Conservation (phyloP, 2,797 vertebrate species). For the Novumbra hubbsi region DNA sequence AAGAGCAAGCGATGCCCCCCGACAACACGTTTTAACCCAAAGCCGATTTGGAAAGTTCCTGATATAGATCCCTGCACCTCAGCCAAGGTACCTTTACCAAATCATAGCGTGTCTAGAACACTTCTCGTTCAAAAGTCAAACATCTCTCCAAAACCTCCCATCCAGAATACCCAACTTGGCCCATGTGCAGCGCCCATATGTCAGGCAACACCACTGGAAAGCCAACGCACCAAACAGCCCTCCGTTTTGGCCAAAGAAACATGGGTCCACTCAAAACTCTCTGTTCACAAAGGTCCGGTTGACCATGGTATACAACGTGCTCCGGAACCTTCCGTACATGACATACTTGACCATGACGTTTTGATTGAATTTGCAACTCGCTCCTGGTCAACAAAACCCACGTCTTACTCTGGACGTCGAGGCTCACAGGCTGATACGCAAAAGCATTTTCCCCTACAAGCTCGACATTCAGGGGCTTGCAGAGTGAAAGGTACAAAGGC, state of each 20-base stretch:
- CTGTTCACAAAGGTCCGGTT: conserved; percentile 33
- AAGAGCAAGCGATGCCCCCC: conserved; percentile 43
- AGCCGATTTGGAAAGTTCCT: not conserved
- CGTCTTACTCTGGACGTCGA: not conserved
- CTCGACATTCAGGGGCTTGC: conserved; percentile 25
- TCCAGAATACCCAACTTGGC: conserved; percentile 53
- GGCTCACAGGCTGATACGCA: conserved; percentile 21
- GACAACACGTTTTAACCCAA: conserved; percentile 25
- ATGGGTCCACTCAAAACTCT: conserved; percentile 56
- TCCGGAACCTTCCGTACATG: conserved; percentile 21
- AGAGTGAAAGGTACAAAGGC: conserved; percentile 25
- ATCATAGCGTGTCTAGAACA: conserved; percentile 19
- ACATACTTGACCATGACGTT: conserved; percentile 53
- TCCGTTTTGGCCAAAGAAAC: conserved; percentile 57
- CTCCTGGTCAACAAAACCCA: conserved; percentile 24
- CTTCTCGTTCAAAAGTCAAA: conserved; percentile 41
- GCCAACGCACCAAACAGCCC: conserved; percentile 37
- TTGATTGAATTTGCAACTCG: conserved; percentile 49
- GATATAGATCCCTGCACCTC: not conserved
- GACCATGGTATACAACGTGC: conserved; percentile 18
- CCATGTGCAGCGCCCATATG: conserved; percentile 46
- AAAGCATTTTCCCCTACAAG: conserved; percentile 26
- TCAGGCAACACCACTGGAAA: conserved; percentile 33
- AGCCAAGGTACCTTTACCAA: conserved; percentile 53
- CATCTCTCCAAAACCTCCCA: conserved; percentile 27